Evolutionary conservation across 1,140 invertebrate genomes (phyloP), one percentile per base, ranked within the genome.

Genomic region (Pseudachorutes palmiensis): DNA sequence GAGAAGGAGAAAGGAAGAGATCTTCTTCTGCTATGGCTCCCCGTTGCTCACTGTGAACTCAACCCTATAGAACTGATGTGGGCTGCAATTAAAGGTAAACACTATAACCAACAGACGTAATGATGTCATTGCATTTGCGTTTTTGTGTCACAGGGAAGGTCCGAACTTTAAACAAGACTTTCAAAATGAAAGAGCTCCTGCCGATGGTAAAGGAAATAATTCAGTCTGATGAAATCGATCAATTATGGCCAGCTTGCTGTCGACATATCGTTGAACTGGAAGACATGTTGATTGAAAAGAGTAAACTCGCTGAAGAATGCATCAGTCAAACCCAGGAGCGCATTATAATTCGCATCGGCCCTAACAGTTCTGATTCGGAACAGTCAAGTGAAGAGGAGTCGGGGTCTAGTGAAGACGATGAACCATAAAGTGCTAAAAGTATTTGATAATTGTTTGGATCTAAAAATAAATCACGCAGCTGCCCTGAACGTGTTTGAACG

Each of bases 21-120:
- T 45, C n/a, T 68, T 16, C 57, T 64, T 29, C 22, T 68, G 1
- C n/a, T 68, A 30, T 68, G 67, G 67, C 31, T 68, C 12, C 67
- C 67, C 1, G 67, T 68, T 16, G 67, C 67, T 1, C 67, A 68
- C 28, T 68, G 67, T 29, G 67, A 68, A 33, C 60, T 68, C 0
- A 68, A 68, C 36, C 2, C 67, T 1, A 68, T 68, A 1, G 67
- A 68, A 58, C 24, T 68, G 1, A 55, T 68, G 16, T 68, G 61
- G 66, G 9, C 36, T 3, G 24, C 12, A 12, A 51, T 65, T 14
- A 65, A 65, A 49, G 22, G 31, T 58, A 58, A 22, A 64, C 22
- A 41, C 3, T 55, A 14, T 55, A 5, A 14, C 22, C 22, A 12
- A 9, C 24, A 14, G 51, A 55, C 5, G 3, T 55, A 55, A 55